Evolutionary conservation across 1,140 invertebrate genomes (phyloP).

Genomic region (Vanessa tameamea): DNA sequence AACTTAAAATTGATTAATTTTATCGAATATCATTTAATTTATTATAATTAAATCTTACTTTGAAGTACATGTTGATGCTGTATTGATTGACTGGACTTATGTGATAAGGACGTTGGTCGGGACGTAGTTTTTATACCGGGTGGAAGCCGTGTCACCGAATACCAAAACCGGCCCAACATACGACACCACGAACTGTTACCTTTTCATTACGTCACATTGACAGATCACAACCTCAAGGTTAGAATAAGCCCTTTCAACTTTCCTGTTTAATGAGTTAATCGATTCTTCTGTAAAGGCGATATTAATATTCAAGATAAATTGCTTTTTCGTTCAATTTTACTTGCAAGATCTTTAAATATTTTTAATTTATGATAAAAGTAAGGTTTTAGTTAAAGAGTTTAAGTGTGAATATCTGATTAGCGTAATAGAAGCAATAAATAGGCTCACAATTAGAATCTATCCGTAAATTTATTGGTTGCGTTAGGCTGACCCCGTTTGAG

Average conservation of each 20-base stretch:
- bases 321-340: conserved; percentile 23
- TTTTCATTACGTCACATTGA: conserved; percentile 63
- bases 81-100: conserved; percentile 59
- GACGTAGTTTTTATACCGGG: conserved; percentile 72
- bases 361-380: not conserved
- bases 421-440: too few relatives aligned
- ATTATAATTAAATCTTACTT: conserved; percentile 59
- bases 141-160: conserved; percentile 58
- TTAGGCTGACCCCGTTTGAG: too few relatives aligned
- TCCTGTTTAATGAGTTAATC: conserved; percentile 23
- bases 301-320: not conserved
- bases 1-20: not conserved
- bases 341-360: conserved; percentile 1
- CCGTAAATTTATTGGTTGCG: too few relatives aligned
- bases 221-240: conserved; percentile 67
- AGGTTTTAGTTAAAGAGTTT: too few relatives aligned
- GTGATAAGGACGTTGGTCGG: conserved; percentile 61
- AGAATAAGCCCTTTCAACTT: conserved; percentile 45
- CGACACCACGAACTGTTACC: conserved; percentile 65
- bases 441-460: too few relatives aligned
- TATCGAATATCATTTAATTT: conserved; percentile 10
- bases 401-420: too few relatives aligned
- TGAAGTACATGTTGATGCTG: conserved; percentile 69
- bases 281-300: not conserved
- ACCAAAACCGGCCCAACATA: conserved; percentile 66